Percentiles rank a stretch among this genome's conserved stretches.
Evolutionary conservation across 92 coral and sea anemone genomes (phyloP).

Genomic region (Phenganax subtilis): DNA sequence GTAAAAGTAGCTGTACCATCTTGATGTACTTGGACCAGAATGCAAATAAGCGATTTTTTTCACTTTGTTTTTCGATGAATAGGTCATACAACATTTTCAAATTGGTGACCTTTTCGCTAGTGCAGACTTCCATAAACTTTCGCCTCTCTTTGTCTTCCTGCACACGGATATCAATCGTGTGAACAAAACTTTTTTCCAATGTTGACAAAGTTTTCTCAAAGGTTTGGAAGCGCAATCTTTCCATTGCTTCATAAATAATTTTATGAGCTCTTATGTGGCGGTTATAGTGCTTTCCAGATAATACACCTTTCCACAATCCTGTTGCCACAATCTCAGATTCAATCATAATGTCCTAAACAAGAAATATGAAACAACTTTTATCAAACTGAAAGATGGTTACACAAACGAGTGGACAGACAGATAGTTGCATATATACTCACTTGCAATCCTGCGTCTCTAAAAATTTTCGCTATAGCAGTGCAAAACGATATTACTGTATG

Average conservation of each 20-base stretch:
- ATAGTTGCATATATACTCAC: not conserved
- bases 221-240: not conserved
- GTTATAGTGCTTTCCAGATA: not conserved
- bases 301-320: not conserved
- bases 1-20: not conserved
- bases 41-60: not conserved
- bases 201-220: not conserved
- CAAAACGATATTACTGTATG: not conserved
- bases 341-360: not conserved
- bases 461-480: not conserved
- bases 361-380: too few species aligned
- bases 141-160: too few species aligned
- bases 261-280: not conserved
- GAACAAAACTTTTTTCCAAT: not conserved
- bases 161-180: not conserved
- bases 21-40: not conserved
- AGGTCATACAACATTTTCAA: not conserved
- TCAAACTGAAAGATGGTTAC: not conserved
- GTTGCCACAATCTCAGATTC: conserved; percentile 1
- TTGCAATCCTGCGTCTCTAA: not conserved
- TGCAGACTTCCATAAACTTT: too few species aligned
- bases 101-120: too few species aligned
- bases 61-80: not conserved
- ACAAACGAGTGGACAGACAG: not conserved
- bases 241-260: not conserved